Evolutionary conservation across 2,888 invertebrate genomes (phyloP), one percentile per base, ranked within the genome.

Genomic region (Perizoma flavofasciatum): DNA sequence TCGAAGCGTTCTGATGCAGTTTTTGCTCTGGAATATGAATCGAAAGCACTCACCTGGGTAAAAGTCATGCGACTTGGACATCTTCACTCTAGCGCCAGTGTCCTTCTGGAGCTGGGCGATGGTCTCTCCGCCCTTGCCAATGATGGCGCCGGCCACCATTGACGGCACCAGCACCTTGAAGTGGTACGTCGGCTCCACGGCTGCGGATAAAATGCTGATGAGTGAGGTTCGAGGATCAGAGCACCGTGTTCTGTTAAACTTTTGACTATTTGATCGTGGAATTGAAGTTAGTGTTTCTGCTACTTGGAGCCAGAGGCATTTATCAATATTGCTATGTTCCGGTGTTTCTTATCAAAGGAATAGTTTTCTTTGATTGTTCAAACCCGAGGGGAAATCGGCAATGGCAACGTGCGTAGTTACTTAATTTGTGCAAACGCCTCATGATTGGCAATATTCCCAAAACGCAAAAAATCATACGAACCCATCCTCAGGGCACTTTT

Each of bases 11-110:
- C n/a, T n/a, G n/a, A n/a, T 22, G 22, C 22, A 22, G 22, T 22
- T 22, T 22, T 22, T 22, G 1, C 22, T 22, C 22, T 22, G 22
- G 1, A 22, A 22, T 22, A 22, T 22, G 22, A 45, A 45, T 5
- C 22, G 41, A 7, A 44, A 44, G 32, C 39, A 89, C 93, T 93
- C 89, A 99, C 99, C 99, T 92, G 99, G 99, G 93, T 99, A 99
- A 88, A 98, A 98, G 87, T 99, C 99, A 83, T 98, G 98, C 55
- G 98, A 97, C 93, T 99, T 99, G 79, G 99, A 99, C 99, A 99
- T 99, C 94, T 99, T 99, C 75, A 99, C 98, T 78, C 98, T 95
- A 75, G 99, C 98, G 75, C 98, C 98, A 55, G 98, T 97, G 88
- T 99, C 99, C 92, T 98, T 98, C 92, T 99, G 99, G 80, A 99